Base-by-base conservation (phyloP, 2,888 invertebrate species). In the Linnaemya vulpina region DNA sequence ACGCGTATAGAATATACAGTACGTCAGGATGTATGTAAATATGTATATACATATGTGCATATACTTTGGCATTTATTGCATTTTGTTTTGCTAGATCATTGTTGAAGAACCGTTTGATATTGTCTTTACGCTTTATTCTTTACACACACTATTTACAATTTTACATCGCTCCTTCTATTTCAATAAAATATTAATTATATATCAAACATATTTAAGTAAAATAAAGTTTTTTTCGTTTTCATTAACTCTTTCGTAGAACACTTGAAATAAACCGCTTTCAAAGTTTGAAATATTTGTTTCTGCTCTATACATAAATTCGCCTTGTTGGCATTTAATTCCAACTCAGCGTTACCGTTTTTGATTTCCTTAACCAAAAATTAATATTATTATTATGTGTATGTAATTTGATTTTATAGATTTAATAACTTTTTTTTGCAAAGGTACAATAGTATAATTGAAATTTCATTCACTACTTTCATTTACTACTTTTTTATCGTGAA, bases 111-210 rank as follows among this genome's bases (percentile, higher is more conserved):
- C 77, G n/a, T 73, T 83, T 53, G 95, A 96, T 88, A 94, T 94
- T 89, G 96, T 95, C 87, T 96, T 94, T 89, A n/a, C 7, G 7
- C 93, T 95, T 67, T 96, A 93, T 38, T 38, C 77, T 96, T 91
- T 96, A 87, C 92, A 94, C n/a, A 55, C 46, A 46, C 20, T 46
- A 35, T 10, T 40, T 11, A 11, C 30, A 3, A 9, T 9, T 58
- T 58, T 58, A 58, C 25, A 30, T n/a, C 8, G 13, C n/a, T 30
- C 0, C 1, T 58, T 30, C 15, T 30, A 15, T 15, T 40, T n/a
- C 10, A 38, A 38, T 1, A 38, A 15, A 53, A 35, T 38, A 5
- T 70, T 55, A 20, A 5, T 53, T 22, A 17, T 9, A 35, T 35
- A 35, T 35, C 11, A 38, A 38, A 1, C 35, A 38, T 10, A 38